Conservation (phyloP, 2,888 invertebrate species). For the Argyresthia goedartella region DNA sequence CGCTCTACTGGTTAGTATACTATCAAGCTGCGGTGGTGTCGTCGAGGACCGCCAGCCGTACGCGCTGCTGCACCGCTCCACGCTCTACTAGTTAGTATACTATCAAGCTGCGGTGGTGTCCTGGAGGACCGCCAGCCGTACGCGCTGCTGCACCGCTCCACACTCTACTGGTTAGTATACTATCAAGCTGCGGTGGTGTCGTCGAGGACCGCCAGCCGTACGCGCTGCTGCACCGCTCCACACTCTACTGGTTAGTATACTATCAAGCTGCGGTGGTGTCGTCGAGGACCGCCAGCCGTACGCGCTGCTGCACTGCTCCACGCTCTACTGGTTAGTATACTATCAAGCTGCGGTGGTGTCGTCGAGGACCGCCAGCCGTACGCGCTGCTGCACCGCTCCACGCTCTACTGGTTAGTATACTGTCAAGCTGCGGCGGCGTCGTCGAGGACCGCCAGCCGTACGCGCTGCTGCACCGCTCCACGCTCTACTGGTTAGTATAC, state of each 20-base stretch:
- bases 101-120: slow-evolving; percentile 83
- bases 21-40: slow-evolving; percentile 83
- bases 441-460: slow-evolving; percentile 95
- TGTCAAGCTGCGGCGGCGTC: slow-evolving; percentile 83
- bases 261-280: slow-evolving; percentile 83
- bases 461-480: slow-evolving; percentile 90
- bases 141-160: slow-evolving; percentile 90
- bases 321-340: slow-evolving; percentile 86
- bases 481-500: slow-evolving; percentile 86
- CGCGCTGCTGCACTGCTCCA: slow-evolving; percentile 90
- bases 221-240: slow-evolving; percentile 90
- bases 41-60: slow-evolving; percentile 95
- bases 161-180: slow-evolving; percentile 86
- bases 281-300: slow-evolving; percentile 95
- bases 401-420: slow-evolving; percentile 86
- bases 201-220: slow-evolving; percentile 95
- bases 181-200: slow-evolving; percentile 83
- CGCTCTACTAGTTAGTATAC: slow-evolving; percentile 86
- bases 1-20: slow-evolving; percentile 86
- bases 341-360: slow-evolving; percentile 83
- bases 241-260: slow-evolving; percentile 86
- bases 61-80: slow-evolving; percentile 90
- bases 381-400: slow-evolving; percentile 90
- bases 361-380: slow-evolving; percentile 95
- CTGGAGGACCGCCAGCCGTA: slow-evolving; percentile 95